Evolutionary conservation across 2,888 invertebrate species (phyloP).

Genomic region (Falcaria lacertinaria): DNA sequence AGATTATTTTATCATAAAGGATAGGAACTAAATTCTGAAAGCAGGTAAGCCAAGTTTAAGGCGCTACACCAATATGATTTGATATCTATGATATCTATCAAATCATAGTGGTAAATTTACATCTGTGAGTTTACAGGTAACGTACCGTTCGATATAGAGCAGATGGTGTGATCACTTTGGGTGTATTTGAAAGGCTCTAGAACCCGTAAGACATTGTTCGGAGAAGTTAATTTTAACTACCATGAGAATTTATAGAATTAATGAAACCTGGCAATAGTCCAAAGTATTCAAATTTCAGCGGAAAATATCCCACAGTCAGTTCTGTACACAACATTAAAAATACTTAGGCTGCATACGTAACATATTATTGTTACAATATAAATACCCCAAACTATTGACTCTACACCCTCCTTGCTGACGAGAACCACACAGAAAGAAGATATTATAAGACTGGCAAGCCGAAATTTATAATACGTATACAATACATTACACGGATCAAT

Average conservation of each 20-base stretch:
- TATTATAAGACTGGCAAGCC: too few relatives aligned
- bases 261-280: conserved; percentile 34
- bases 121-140: too few relatives aligned
- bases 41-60: conserved; percentile 25
- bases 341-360: background rate
- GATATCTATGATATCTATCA: too few relatives aligned
- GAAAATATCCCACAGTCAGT: conserved; percentile 19
- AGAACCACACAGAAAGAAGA: too few relatives aligned
- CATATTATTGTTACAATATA: background rate
- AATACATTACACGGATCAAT: background rate
- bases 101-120: too few relatives aligned
- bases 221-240: conserved; percentile 13
- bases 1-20: conserved; percentile 45
- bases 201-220: background rate
- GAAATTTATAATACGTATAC: too few relatives aligned
- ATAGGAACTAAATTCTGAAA: conserved; percentile 23
- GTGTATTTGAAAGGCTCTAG: background rate
- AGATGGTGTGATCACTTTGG: background rate
- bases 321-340: background rate
- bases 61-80: conserved; percentile 10
- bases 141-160: too few relatives aligned
- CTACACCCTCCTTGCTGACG: too few relatives aligned
- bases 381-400: background rate
- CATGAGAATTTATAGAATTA: conserved; percentile 19
- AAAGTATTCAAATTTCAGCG: conserved; percentile 28